Percentiles rank a stretch among this genome's conserved stretches.
Conservation (phyloP, 2,113 vertebrate genomes). For the Hypanus sabinus region DNA sequence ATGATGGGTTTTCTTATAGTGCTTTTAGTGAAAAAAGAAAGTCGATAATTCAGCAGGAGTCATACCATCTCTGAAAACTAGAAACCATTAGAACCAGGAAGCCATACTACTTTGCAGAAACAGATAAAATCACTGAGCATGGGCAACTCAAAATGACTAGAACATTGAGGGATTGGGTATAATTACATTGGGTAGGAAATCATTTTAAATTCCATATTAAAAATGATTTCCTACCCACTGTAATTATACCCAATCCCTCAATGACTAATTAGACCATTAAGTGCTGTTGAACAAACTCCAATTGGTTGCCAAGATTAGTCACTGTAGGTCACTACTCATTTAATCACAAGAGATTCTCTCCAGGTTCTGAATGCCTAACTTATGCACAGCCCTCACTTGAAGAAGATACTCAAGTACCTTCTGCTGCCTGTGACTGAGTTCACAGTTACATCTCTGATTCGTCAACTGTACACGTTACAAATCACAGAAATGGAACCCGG, state of each 20-base stretch:
- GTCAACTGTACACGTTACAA: too few species aligned
- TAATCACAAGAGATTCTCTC: background rate
- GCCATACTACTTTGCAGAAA: background rate
- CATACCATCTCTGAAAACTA: background rate
- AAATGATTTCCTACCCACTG: too few species aligned
- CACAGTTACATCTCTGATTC: too few species aligned
- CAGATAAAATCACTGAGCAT: background rate
- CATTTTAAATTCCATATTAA: too few species aligned
- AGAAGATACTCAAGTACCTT: too few species aligned
- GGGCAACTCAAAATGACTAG: background rate
- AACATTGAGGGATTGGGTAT: background rate
- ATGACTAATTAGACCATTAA: background rate
- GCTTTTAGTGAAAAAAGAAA: background rate
- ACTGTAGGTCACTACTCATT: background rate
- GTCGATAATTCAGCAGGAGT: background rate
- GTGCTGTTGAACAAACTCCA: background rate
- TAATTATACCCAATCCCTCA: too few species aligned
- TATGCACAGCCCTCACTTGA: too few species aligned
- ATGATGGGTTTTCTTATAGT: too few species aligned
- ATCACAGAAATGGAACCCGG: too few species aligned
- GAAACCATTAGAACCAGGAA: background rate
- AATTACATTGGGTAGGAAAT: background rate
- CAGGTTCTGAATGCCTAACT: too few species aligned
- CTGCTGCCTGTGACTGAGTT: too few species aligned
- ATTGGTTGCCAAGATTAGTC: background rate